Conservation (phyloP, 2,888 invertebrate species). For the Orthonychiurus folsomi region DNA sequence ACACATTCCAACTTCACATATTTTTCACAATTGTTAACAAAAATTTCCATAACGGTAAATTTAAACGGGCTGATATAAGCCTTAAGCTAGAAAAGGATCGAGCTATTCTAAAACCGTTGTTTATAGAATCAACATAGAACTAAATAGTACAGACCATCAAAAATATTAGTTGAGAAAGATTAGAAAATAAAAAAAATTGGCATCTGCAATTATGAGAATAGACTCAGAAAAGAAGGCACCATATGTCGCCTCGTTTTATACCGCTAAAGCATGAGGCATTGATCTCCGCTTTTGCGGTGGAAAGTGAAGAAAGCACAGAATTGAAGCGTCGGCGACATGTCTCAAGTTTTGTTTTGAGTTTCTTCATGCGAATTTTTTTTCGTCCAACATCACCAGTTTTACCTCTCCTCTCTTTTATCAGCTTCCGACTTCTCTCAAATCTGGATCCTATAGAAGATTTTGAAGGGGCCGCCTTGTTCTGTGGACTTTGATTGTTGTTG, state of each 20-base stretch:
- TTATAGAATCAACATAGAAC: not conserved
- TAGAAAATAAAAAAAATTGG: not conserved
- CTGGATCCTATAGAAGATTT: not conserved
- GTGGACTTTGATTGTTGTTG: too few species aligned
- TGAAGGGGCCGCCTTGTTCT: too few species aligned
- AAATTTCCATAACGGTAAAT: too few species aligned
- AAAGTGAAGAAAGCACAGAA: not conserved
- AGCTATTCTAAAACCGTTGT: not conserved
- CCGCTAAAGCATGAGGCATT: slow-evolving; percentile 3
- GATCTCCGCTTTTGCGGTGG: not conserved
- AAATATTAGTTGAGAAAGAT: not conserved
- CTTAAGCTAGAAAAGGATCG: not conserved
- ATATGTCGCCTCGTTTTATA: not conserved
- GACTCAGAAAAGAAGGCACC: not conserved
- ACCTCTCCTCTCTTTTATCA: not conserved
- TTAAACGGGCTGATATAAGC: not conserved
- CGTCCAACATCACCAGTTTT: too few species aligned
- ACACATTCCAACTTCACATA: not conserved
- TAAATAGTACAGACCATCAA: not conserved
- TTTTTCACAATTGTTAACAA: not conserved
- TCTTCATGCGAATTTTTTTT: not conserved
- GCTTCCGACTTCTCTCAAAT: not conserved
- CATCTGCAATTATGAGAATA: not conserved
- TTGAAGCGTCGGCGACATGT: not conserved
- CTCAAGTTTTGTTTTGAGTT: not conserved